Evolutionary conservation across 2,888 invertebrate species (phyloP).

Genomic region (Elysia crispata): DNA sequence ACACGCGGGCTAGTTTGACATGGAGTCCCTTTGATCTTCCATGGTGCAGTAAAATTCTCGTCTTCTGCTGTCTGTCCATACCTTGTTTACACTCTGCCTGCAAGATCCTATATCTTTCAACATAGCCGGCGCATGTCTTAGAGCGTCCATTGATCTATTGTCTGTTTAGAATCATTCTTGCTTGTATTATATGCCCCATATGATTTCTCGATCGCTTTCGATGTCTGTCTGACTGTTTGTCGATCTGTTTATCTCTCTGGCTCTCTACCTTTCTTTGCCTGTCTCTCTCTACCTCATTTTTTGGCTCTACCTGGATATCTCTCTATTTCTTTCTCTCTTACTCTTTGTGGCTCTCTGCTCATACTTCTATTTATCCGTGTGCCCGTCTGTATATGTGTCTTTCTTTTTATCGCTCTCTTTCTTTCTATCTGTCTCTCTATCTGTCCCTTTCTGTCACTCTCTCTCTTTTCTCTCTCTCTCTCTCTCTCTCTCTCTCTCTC

Average conservation of each 20-base stretch:
- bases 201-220: conserved; percentile 42
- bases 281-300: conserved; percentile 11
- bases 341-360: background rate
- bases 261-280: too few relatives aligned
- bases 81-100: too few relatives aligned
- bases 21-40: too few relatives aligned
- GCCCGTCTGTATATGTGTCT: background rate
- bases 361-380: background rate
- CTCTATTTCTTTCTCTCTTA: background rate
- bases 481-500: conserved; percentile 22
- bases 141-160: too few relatives aligned
- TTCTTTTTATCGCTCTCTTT: conserved; percentile 13
- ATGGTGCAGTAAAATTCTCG: too few relatives aligned
- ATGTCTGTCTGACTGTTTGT: conserved; percentile 24
- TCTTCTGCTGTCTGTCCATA: too few relatives aligned
- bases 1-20: too few relatives aligned
- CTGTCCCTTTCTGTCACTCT: background rate
- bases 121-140: too few relatives aligned
- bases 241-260: background rate
- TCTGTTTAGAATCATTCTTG: too few relatives aligned
- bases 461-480: conserved; percentile 9
- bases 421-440: conserved; percentile 19
- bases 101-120: too few relatives aligned
- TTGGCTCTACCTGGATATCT: background rate
- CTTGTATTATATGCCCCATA: too few relatives aligned